Conservation (phyloP, 2,797 vertebrate genomes). For the Craterocephalus amniculus region DNA sequence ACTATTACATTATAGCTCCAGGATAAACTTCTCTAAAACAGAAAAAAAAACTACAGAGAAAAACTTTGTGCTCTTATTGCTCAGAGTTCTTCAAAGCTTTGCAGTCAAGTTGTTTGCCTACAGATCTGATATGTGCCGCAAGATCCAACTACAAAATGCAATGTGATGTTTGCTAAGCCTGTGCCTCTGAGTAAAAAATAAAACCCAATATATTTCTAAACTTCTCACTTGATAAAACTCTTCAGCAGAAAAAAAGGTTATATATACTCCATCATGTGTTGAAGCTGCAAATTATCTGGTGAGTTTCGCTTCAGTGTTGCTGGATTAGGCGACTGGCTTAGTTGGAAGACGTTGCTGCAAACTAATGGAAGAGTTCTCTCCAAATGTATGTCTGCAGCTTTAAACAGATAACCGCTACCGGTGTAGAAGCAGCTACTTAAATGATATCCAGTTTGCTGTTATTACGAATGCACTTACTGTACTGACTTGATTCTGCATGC, state of each 20-base stretch:
- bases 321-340: conserved; percentile 58
- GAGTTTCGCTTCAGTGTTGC: conserved; percentile 59
- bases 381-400: conserved; percentile 35
- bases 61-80: conserved; percentile 32
- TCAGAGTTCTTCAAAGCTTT: conserved; percentile 40
- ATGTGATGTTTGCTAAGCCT: conserved; percentile 60
- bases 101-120: conserved; percentile 56
- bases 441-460: conserved; percentile 11
- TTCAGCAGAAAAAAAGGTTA: conserved; percentile 24
- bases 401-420: conserved; percentile 23
- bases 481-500: not conserved
- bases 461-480: not conserved
- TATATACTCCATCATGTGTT: conserved; percentile 46
- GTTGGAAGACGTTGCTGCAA: conserved; percentile 43
- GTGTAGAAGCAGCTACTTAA: conserved; percentile 15
- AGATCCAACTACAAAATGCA: conserved; percentile 58
- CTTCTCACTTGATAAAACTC: conserved; percentile 61
- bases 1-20: conserved; percentile 8
- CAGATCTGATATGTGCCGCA: conserved; percentile 48
- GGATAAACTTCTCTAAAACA: not conserved
- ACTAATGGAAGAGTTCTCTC: conserved; percentile 44
- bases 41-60: not conserved
- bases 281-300: conserved; percentile 52
- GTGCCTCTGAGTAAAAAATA: conserved; percentile 49
- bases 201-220: conserved; percentile 65